Percentiles rank a stretch among this genome's conserved stretches.
Evolutionary conservation across 2,888 invertebrate genomes (phyloP).

Genomic region (Melanostoma scalare): DNA sequence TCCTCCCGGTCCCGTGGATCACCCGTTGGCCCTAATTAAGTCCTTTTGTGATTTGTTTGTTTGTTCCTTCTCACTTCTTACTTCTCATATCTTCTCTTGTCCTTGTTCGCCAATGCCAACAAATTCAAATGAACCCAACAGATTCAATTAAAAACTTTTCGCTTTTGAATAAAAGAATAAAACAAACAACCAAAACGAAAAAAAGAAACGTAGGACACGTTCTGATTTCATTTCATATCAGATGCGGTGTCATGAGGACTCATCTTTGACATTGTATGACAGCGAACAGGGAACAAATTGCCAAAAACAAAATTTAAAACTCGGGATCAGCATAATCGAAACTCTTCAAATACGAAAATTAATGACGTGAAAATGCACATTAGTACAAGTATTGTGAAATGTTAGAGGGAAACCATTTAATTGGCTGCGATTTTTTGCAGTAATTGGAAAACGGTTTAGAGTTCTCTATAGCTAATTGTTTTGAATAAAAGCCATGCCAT

Average conservation of each 20-base stretch:
- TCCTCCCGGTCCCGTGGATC: no score
- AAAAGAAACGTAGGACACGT: slow-evolving; percentile 11
- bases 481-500: no score
- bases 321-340: slow-evolving; percentile 20
- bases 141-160: slow-evolving; percentile 39
- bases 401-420: neutral
- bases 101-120: no score
- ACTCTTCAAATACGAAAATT: slow-evolving; percentile 36
- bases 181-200: neutral
- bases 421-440: neutral
- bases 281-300: slow-evolving; percentile 42
- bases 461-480: neutral
- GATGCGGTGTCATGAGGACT: slow-evolving; percentile 43
- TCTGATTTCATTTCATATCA: slow-evolving; percentile 38
- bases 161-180: neutral
- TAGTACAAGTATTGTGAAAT: slow-evolving; percentile 49
- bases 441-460: neutral
- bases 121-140: slow-evolving; percentile 19
- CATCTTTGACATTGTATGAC: slow-evolving; percentile 46
- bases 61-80: no score
- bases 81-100: no score
- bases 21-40: no score
- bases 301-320: slow-evolving; percentile 43
- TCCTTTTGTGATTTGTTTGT: no score
- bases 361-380: slow-evolving; percentile 55